These are phyloP conservation scores for Solea solea DNA, from an alignment of 2,113 vertebrate genomes.

Conservation along the genomic window DNA sequence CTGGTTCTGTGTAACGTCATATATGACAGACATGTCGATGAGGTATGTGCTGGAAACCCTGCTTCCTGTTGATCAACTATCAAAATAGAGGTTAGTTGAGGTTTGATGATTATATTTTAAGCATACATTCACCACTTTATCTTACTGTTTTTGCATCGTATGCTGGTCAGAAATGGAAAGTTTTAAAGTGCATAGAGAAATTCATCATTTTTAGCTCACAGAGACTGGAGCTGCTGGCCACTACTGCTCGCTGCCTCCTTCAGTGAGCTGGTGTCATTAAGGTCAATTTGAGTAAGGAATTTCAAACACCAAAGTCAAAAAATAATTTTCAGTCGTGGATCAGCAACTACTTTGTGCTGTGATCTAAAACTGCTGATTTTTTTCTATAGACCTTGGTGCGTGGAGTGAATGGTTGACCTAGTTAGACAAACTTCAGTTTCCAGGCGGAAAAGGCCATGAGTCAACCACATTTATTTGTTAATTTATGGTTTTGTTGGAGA, in stretches of 20 bases:
- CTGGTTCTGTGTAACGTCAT: background rate
- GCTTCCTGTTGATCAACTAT: background rate
- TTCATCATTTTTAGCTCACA: background rate
- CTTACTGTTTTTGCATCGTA: no score
- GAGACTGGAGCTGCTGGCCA: background rate
- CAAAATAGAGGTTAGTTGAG: background rate
- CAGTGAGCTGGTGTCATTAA: background rate
- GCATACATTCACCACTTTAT: no score
- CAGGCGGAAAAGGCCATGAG: no score
- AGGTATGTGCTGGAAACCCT: conserved; percentile 1
- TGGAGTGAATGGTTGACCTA: no score
- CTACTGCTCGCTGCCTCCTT: background rate
- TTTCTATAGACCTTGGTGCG: no score
- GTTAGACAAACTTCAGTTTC: no score
- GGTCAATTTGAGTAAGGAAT: background rate
- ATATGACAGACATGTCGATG: conserved; percentile 18
- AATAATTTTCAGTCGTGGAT: no score
- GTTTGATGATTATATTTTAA: background rate
- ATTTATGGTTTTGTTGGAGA: background rate
- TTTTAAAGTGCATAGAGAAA: background rate
- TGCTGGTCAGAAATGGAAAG: background rate
- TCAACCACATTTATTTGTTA: no score
- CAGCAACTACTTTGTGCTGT: no score
- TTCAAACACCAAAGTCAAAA: no score
- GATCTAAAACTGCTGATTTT: no score